Evolutionary conservation across 2,888 invertebrate species (phyloP).

Genomic region (Eulithis prunata): DNA sequence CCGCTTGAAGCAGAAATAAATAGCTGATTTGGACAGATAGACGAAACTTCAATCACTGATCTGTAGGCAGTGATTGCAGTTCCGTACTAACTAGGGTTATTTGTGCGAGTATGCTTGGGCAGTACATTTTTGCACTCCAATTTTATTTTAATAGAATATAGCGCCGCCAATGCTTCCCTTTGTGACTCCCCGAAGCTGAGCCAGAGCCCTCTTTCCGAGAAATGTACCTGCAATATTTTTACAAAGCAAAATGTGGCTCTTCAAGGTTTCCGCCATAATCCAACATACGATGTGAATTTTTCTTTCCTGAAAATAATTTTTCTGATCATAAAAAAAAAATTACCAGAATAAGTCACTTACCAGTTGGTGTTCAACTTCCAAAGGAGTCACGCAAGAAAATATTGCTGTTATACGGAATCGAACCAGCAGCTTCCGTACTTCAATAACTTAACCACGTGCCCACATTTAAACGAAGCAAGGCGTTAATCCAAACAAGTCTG

Average conservation of each 20-base stretch:
- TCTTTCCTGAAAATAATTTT: neutral
- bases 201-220: conserved; percentile 10
- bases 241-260: conserved; percentile 16
- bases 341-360: too few species aligned
- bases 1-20: too few species aligned
- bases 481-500: conserved; percentile 25
- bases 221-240: conserved; percentile 23
- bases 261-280: conserved; percentile 14
- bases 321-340: too few species aligned
- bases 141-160: conserved; percentile 12
- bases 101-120: neutral
- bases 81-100: neutral
- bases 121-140: neutral
- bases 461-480: conserved; percentile 11
- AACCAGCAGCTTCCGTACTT: neutral
- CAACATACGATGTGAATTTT: conserved; percentile 10
- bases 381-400: neutral
- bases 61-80: too few species aligned
- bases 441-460: neutral
- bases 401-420: neutral
- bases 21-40: too few species aligned
- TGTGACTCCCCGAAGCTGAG: conserved; percentile 8
- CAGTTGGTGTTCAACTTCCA: too few species aligned
- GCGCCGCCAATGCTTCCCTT: conserved; percentile 7
- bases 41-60: too few species aligned